Evolutionary conservation across 2,797 vertebrate genomes (phyloP), one percentile per base, ranked within the genome.

Genomic region (Morelia viridis): DNA sequence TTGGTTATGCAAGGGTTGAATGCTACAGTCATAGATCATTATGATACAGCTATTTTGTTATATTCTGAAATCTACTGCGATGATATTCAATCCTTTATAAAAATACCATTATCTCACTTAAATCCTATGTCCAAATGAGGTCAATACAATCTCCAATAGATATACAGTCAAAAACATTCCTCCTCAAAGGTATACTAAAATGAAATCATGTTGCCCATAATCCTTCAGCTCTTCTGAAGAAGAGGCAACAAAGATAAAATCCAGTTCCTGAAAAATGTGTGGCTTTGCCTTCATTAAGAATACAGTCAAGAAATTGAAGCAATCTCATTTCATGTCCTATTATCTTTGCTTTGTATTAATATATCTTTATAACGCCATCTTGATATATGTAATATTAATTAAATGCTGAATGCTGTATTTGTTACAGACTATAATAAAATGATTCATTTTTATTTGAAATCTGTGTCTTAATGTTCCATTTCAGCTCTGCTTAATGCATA

Each of bases 301-400:
- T 88, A 13, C 4, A 87, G 89, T 24, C 5, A 94, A 85, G 15
- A 93, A 31, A 76, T 60, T 71, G 0, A 31, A 85, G 6, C 61
- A 15, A 87, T 53, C 50, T 93, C 3, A 1, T 91, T 76, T 71
- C n/a, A 13, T 83, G 24, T 87, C 91, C 35, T 92, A 31, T 91
- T 94, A 85, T 68, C 15, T 92, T 90, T 91, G 31, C 71, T 56
- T 62, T 89, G 1, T 87, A 94, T 93, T 17, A 89, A 53, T 94
- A 90, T 26, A 28, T 46, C 31, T 90, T 94, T 87, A 93, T 88
- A 92, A 94, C 89, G 91, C 94, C 92, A 85, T 6, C 31, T 22
- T 85, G 86, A 93, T 53, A 94, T 86, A 57, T 93, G 53, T 61
- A 90, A 90, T 85, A 89, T 71, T 96, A 96, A 95, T 92, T 95